Evolutionary conservation across 2,797 vertebrate genomes (phyloP).

Genomic region (Platalea minor): DNA sequence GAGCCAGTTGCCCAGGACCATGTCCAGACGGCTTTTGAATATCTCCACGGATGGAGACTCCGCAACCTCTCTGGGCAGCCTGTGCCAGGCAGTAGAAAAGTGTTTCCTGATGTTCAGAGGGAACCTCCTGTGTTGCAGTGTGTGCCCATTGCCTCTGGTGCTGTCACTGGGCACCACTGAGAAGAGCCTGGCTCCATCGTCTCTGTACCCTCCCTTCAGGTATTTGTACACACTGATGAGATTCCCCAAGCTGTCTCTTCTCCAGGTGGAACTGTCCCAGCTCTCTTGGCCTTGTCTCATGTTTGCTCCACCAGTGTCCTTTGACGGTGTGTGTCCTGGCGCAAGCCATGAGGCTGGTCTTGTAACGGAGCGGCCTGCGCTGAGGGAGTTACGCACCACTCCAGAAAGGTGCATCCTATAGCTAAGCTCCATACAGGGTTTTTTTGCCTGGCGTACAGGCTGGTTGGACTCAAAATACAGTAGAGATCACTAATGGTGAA

Average conservation of each 20-base stretch:
- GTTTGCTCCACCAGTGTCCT: not conserved
- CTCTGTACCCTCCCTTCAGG: not conserved
- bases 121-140: not conserved
- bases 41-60: not conserved
- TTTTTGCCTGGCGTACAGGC: not conserved
- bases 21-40: not conserved
- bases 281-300: not conserved
- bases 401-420: not conserved
- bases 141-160: not conserved
- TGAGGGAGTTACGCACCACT: not conserved
- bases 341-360: not conserved
- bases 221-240: not conserved
- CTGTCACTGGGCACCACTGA: not conserved
- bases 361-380: not conserved
- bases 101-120: not conserved
- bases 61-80: not conserved
- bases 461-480: not conserved
- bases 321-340: too few species aligned
- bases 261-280: not conserved
- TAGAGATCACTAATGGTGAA: not conserved
- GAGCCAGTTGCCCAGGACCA: too few species aligned
- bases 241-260: not conserved
- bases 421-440: not conserved
- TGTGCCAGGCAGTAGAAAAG: not conserved
- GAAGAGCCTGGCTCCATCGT: not conserved